These are phyloP conservation scores for Himantopus leucocephalus DNA, from an alignment of 2,113 vertebrate genomes.

Conservation along the genomic window DNA sequence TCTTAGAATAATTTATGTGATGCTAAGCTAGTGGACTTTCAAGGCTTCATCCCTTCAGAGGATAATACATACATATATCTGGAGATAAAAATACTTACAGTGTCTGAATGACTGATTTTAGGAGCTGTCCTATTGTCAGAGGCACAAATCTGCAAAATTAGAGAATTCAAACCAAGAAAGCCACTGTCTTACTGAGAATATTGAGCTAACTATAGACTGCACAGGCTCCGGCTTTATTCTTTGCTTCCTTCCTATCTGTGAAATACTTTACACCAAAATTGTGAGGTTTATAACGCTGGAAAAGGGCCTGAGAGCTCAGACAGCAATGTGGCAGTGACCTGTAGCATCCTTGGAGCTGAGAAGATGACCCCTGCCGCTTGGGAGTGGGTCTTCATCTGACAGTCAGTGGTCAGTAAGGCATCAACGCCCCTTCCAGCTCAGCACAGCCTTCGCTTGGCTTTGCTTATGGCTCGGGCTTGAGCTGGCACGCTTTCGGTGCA, in stretches of 20 bases:
- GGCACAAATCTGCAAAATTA: neutral
- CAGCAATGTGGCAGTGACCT: neutral
- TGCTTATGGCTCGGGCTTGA: fast-evolving
- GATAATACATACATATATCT: neutral
- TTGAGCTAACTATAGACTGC: neutral
- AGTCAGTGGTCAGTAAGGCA: neutral
- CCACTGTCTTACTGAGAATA: neutral
- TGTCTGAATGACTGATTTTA: neutral
- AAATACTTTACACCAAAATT: neutral
- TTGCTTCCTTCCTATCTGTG: neutral
- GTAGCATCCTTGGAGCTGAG: neutral
- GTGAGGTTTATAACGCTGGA: fast-evolving
- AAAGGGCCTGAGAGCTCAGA: neutral
- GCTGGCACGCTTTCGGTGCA: fast-evolving
- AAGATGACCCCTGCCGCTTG: neutral
- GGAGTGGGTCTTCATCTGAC: neutral
- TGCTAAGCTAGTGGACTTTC: neutral
- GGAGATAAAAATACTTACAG: neutral
- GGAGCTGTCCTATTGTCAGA: neutral
- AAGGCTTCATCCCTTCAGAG: neutral
- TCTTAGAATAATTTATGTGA: neutral
- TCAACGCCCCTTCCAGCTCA: fast-evolving
- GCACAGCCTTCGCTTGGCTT: neutral
- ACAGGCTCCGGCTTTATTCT: neutral
- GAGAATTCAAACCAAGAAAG: neutral